Base-by-base conservation (phyloP, 2,888 invertebrate species). In the Blera fallax region DNA sequence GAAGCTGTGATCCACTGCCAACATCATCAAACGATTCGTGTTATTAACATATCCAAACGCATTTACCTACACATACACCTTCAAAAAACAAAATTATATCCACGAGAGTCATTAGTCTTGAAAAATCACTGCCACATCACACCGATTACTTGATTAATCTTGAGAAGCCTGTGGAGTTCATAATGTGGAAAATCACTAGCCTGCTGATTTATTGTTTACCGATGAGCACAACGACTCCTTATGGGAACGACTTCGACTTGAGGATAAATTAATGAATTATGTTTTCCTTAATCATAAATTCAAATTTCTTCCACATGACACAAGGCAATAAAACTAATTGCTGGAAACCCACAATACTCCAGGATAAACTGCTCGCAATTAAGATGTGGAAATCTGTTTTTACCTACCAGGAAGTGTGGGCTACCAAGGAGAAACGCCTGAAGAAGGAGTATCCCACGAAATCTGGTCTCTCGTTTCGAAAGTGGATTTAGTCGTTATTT, bases 251-350 rank as follows among this genome's bases (percentile, higher is more conserved):
- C 2, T 48, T 64, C 50, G 62, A 45, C 24, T 65, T 18, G 7
- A 60, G 50, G 64, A 67, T 67, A 67, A 58, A 77, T 67, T 76
- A 76, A 58, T 67, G 76, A 76, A 76, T 74, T 64, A 64, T 37
- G 34, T 45, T 37, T 58, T 50, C 65, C 64, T 45, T 69, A 81
- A 76, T 81, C 74, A 74, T 81, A 81, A 74, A 74, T 81, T 81
- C 74, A 69, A 74, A 81, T 74, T 81, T 54, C 67, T 81, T 81
- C 74, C 81, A 81, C 74, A 74, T 81, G 81, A 69, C 69, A 74
- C 81, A 54, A 73, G 81, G 67, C 64, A 79, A 72, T 79, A 79
- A 79, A 79, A 69, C 60, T 82, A 78, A 83, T 78, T 83, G 72
- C 72, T 78, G 72, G 65, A 77, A 83, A 72, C 58, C 69, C 70